phyloP scores from a whole-genome alignment of 2,113 vertebrate genomes.

The Heterochromis multidens region DNA sequence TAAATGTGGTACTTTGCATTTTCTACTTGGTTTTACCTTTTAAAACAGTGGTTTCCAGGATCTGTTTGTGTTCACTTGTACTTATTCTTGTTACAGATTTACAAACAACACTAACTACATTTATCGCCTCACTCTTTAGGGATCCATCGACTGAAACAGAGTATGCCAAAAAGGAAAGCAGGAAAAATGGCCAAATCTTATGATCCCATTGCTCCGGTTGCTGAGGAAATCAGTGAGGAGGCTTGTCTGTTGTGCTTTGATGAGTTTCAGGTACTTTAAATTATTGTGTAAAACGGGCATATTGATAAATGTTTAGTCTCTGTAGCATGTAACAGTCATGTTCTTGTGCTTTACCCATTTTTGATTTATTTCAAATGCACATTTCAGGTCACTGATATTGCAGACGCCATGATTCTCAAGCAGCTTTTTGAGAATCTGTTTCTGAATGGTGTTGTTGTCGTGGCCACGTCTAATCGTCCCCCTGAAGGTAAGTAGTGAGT shows the following conservation, averaged over 20 bases:
- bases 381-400: slow-evolving; percentile 95
- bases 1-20: background rate
- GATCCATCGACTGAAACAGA: slow-evolving; percentile 95
- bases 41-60: background rate
- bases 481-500: slow-evolving; percentile 76
- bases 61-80: background rate
- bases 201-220: slow-evolving; percentile 94
- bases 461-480: slow-evolving; percentile 95
- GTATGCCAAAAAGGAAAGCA: slow-evolving; percentile 87
- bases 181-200: slow-evolving; percentile 93
- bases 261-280: slow-evolving; percentile 91
- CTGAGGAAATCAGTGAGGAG: slow-evolving; percentile 93
- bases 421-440: slow-evolving; percentile 99
- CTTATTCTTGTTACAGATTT: background rate
- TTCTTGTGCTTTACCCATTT: background rate
- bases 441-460: slow-evolving; percentile 91
- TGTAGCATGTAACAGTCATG: background rate
- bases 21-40: background rate
- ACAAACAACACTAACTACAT: background rate
- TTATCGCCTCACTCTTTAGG: slow-evolving; percentile 66
- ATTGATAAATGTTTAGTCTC: background rate
- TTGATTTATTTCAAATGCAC: background rate
- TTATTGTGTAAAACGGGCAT: background rate
- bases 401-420: slow-evolving; percentile 99
- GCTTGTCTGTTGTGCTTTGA: slow-evolving; percentile 93